phyloP scores from a whole-genome alignment of 2,113 vertebrate species.

The Pantherophis guttatus region DNA sequence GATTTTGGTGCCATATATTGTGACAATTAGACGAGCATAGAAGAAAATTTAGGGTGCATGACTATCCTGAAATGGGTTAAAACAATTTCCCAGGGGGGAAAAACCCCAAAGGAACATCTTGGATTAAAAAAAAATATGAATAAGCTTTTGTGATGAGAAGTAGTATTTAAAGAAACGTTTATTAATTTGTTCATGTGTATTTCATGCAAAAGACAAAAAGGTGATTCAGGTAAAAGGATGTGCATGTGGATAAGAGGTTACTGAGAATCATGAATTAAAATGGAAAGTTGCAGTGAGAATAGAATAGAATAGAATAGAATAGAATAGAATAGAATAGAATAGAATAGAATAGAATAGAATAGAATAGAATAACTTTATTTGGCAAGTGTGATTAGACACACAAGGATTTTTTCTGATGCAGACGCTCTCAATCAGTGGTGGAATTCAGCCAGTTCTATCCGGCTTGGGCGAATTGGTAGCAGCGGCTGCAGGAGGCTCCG shows the following conservation, averaged over 20 bases:
- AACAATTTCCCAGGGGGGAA: neutral
- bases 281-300: neutral
- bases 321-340: neutral
- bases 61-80: slow-evolving; percentile 13
- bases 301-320: neutral
- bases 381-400: neutral
- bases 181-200: neutral
- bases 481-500: no score
- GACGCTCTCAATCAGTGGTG: neutral
- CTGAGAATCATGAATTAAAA: neutral
- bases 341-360: no score
- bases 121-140: neutral
- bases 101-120: neutral
- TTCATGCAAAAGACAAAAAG: neutral
- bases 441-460: no score
- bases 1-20: neutral
- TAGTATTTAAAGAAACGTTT: neutral
- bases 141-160: neutral
- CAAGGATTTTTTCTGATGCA: neutral
- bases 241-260: slow-evolving; percentile 9
- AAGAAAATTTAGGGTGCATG: neutral
- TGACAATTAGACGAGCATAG: neutral
- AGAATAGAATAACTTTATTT: neutral
- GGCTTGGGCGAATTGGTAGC: no score
- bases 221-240: neutral